phyloP scores from a whole-genome alignment of 2,113 vertebrate genomes.

The Stigmatopora nigra region DNA sequence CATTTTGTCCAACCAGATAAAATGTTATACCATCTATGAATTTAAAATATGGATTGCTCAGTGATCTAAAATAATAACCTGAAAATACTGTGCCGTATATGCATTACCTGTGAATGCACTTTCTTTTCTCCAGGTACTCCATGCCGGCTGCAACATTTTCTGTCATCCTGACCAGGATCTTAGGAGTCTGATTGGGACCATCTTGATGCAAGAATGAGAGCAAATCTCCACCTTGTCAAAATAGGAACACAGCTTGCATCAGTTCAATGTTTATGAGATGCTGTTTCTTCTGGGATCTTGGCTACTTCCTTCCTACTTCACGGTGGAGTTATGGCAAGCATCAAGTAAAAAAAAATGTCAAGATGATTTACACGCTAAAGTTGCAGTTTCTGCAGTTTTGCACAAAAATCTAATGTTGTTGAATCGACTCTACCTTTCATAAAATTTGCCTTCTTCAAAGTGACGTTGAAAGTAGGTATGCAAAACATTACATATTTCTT shows the following conservation, averaged over 20 bases:
- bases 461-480: too few relatives aligned
- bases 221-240: slow-evolving; percentile 84
- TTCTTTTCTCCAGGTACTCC: slow-evolving; percentile 91
- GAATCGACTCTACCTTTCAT: too few relatives aligned
- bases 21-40: neutral
- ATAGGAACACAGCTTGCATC: slow-evolving; percentile 14
- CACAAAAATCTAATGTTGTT: too few relatives aligned
- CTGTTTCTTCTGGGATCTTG: too few relatives aligned
- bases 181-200: slow-evolving; percentile 67
- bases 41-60: too few relatives aligned
- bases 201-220: slow-evolving; percentile 82
- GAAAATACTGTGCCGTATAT: neutral
- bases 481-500: too few relatives aligned
- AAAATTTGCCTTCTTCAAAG: too few relatives aligned
- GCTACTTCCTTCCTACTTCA: too few relatives aligned
- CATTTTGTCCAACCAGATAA: neutral
- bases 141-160: slow-evolving; percentile 85
- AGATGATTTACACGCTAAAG: too few relatives aligned
- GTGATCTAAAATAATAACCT: too few relatives aligned
- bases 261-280: neutral
- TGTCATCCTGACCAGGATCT: slow-evolving; percentile 81
- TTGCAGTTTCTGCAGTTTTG: too few relatives aligned
- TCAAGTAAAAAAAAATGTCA: neutral
- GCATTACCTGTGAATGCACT: slow-evolving; percentile 88
- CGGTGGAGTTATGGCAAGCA: neutral